These are phyloP conservation scores for Beris chalybata DNA, from an alignment of 2,888 invertebrate genomes.

Conservation along the genomic window DNA sequence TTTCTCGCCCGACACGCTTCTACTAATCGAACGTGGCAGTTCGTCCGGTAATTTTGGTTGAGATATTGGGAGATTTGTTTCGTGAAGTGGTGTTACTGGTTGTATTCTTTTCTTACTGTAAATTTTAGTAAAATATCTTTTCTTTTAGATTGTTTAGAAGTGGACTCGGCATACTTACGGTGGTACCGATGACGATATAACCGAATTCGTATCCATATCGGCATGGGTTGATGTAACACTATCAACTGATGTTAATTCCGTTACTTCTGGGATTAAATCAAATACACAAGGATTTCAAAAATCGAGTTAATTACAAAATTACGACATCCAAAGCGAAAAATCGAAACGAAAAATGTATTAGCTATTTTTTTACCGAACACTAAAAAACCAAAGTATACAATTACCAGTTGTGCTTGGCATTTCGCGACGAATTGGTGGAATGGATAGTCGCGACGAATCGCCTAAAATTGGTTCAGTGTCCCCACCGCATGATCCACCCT, in stretches of 20 bases:
- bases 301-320: slow-evolving; percentile 11
- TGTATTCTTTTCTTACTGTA: slow-evolving; percentile 32
- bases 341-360: not conserved
- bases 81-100: slow-evolving; percentile 30
- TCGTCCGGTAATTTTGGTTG: slow-evolving; percentile 50
- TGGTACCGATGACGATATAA: slow-evolving; percentile 45
- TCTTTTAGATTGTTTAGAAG: not conserved
- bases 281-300: slow-evolving; percentile 24
- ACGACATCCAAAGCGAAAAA: slow-evolving; percentile 22
- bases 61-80: slow-evolving; percentile 41
- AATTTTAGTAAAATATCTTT: not conserved
- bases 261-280: slow-evolving; percentile 61
- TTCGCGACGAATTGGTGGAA: slow-evolving; percentile 53
- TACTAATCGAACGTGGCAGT: slow-evolving; percentile 1
- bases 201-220: slow-evolving; percentile 58
- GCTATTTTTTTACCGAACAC: not conserved
- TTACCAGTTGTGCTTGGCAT: slow-evolving; percentile 56
- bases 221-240: slow-evolving; percentile 69
- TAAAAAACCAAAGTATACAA: not conserved
- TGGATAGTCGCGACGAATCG: slow-evolving; percentile 51
- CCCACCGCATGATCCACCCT: slow-evolving; percentile 50
- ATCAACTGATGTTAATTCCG: slow-evolving; percentile 72
- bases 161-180: slow-evolving; percentile 23
- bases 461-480: slow-evolving; percentile 50
- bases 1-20: slow-evolving; percentile 44